A percentile compares a stretch with the other conserved stretches of the same genome.
These are phyloP conservation scores for Clunio marinus DNA, from an alignment of 2,888 invertebrate species.

Conservation along the genomic window DNA sequence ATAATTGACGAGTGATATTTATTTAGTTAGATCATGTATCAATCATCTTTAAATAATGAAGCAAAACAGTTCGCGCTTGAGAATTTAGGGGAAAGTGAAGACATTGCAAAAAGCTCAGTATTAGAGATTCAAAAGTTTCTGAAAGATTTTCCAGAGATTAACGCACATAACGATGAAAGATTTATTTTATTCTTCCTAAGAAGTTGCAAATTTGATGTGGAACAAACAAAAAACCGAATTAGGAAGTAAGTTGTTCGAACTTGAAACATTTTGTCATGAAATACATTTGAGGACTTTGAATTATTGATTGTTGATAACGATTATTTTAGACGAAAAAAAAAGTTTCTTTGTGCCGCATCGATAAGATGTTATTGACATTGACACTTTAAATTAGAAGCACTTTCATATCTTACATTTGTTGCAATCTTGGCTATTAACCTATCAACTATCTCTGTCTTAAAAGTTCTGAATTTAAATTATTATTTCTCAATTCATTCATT, in stretches of 20 bases:
- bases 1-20: neutral
- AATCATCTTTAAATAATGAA: neutral
- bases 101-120: slow-evolving; percentile 43
- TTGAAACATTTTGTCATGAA: neutral
- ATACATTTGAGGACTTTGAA: neutral
- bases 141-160: slow-evolving; percentile 49
- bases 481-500: too few species aligned
- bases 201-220: slow-evolving; percentile 59
- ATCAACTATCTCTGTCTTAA: too few species aligned
- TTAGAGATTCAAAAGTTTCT: slow-evolving; percentile 50
- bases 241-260: slow-evolving; percentile 46
- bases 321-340: too few species aligned
- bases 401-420: too few species aligned
- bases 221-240: slow-evolving; percentile 57
- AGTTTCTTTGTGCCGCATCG: too few species aligned
- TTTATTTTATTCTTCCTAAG: slow-evolving; percentile 58
- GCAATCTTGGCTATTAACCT: too few species aligned
- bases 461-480: too few species aligned
- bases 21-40: neutral
- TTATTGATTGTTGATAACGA: too few species aligned
- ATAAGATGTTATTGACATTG: too few species aligned
- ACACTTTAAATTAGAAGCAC: too few species aligned
- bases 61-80: slow-evolving; percentile 39
- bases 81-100: slow-evolving; percentile 46
- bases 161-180: slow-evolving; percentile 52